Conservation (phyloP, 2,113 vertebrate species). For the Ornithorhynchus anatinus region DNA sequence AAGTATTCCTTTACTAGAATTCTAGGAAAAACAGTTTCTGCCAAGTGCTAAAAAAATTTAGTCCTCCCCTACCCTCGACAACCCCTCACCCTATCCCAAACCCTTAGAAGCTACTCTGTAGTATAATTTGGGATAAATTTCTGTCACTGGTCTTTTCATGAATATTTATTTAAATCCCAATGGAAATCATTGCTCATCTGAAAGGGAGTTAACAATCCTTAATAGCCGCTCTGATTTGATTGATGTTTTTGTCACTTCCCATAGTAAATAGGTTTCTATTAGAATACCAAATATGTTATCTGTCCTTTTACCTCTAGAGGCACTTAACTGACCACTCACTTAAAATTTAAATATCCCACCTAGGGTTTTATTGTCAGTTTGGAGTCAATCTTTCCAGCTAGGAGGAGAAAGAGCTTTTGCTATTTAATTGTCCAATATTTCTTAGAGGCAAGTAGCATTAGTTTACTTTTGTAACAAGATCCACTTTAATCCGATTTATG, state of each 20-base stretch:
- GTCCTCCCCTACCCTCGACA: no score
- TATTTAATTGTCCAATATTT: slow-evolving; percentile 1
- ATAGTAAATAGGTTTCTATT: slow-evolving; percentile 82
- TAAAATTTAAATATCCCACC: slow-evolving; percentile 74
- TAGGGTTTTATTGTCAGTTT: slow-evolving; percentile 67
- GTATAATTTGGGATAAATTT: slow-evolving; percentile 72
- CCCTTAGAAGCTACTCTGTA: slow-evolving; percentile 36
- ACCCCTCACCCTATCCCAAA: no score
- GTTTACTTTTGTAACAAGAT: not conserved
- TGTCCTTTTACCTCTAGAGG: slow-evolving; percentile 70
- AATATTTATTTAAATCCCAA: slow-evolving; percentile 82
- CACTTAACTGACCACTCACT: slow-evolving; percentile 79
- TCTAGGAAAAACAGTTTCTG: no score
- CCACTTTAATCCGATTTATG: not conserved
- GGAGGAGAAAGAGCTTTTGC: slow-evolving; percentile 29
- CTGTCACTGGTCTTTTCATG: slow-evolving; percentile 73
- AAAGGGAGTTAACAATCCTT: slow-evolving; percentile 83
- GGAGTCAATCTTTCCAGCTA: slow-evolving; percentile 41
- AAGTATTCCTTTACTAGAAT: no score
- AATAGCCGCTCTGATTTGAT: slow-evolving; percentile 84
- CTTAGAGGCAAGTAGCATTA: not conserved
- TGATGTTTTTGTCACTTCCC: slow-evolving; percentile 85
- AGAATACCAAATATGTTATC: slow-evolving; percentile 79
- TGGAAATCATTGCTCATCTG: slow-evolving; percentile 83
- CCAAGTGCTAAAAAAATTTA: no score